Conservation (phyloP, 2,113 vertebrate genomes). For the Mus pahari region DNA sequence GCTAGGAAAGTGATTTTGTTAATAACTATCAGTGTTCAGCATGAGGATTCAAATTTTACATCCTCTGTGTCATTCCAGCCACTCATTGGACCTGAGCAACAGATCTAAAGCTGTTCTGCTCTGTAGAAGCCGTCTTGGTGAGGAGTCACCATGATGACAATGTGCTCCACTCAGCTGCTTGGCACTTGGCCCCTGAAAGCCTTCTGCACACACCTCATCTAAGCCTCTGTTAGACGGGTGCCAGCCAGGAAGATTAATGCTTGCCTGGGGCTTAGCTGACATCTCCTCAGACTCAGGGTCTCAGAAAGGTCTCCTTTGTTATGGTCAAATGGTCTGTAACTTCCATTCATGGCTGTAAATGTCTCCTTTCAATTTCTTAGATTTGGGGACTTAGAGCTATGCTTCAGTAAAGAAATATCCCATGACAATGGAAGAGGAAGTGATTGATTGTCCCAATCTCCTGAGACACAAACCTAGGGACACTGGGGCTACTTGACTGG, state of each 20-base stretch:
- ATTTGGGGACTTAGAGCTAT: neutral
- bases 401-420: neutral
- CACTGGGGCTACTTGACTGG: accelerated
- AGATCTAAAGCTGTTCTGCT: neutral
- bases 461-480: neutral
- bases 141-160: neutral
- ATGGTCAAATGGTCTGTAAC: neutral
- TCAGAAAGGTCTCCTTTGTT: neutral
- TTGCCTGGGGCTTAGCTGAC: neutral
- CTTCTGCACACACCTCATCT: neutral
- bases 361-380: neutral
- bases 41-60: neutral
- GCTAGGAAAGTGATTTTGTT: neutral
- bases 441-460: neutral
- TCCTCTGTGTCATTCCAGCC: neutral
- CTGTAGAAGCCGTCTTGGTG: neutral
- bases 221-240: neutral
- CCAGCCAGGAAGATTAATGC: neutral
- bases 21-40: neutral
- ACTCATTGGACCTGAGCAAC: accelerated
- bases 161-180: neutral
- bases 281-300: neutral
- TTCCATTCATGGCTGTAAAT: neutral
- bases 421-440: neutral
- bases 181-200: neutral